A percentile compares a stretch with the other conserved stretches of the same genome.
These are phyloP conservation scores for Eudorcas thomsonii DNA, from an alignment of 2,113 vertebrate genomes.

Conservation along the genomic window DNA sequence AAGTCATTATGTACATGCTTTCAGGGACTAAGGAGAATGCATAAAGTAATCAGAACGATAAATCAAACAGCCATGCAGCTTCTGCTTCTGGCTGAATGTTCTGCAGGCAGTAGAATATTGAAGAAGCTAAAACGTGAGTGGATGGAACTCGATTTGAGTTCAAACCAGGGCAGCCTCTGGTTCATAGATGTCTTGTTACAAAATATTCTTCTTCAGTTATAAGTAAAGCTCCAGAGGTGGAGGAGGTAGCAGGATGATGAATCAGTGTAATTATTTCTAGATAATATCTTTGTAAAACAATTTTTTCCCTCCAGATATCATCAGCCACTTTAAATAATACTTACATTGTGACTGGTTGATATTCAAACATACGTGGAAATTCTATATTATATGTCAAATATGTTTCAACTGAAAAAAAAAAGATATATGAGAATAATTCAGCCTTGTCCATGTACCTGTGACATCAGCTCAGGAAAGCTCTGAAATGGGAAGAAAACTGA, in stretches of 20 bases:
- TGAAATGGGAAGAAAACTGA: not conserved
- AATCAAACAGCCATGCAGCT: not conserved
- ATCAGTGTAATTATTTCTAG: not conserved
- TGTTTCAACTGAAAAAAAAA: not conserved
- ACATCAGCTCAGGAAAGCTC: not conserved
- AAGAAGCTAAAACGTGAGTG: not conserved
- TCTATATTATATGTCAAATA: not conserved
- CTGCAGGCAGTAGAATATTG: not conserved
- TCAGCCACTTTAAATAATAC: not conserved
- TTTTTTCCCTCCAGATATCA: not conserved
- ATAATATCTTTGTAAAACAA: not conserved
- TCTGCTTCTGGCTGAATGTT: not conserved
- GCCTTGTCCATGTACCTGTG: accelerated
- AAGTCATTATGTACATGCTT: not conserved
- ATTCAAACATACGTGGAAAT: not conserved
- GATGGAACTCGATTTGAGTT: not conserved
- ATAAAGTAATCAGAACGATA: not conserved
- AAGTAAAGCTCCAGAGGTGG: not conserved
- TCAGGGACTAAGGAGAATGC: not conserved
- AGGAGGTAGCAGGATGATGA: not conserved
- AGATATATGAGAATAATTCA: not conserved
- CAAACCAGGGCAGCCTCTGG: not conserved
- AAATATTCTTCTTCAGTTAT: not conserved
- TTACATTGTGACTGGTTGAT: not conserved
- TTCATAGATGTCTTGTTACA: not conserved